phyloP scores from a whole-genome alignment of 1,140 invertebrate genomes.

The Epicauta chinensis region DNA sequence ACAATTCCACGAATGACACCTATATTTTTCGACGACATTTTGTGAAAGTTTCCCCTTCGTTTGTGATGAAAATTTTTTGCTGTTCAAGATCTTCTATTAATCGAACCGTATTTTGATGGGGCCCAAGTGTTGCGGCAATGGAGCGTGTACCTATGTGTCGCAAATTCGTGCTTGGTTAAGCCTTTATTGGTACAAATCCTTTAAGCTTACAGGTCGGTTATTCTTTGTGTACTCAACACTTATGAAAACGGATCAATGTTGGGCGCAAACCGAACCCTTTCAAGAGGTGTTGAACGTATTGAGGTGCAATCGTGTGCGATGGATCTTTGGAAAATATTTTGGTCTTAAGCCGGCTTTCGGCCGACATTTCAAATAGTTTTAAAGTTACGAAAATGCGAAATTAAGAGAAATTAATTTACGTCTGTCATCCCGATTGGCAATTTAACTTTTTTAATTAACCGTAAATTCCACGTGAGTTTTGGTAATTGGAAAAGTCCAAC shows the following conservation, averaged over 20 bases:
- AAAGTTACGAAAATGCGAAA: too few species aligned
- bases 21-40: neutral
- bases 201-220: constrained; percentile 11
- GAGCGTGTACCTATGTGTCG: neutral
- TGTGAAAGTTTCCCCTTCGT: too few species aligned
- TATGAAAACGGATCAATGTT: constrained; percentile 14
- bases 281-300: constrained; percentile 16
- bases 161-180: constrained; percentile 16
- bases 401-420: too few species aligned
- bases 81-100: too few species aligned
- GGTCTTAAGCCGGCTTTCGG: neutral
- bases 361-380: too few species aligned
- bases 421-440: too few species aligned
- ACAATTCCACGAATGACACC: neutral
- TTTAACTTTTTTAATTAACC: constrained; percentile 1
- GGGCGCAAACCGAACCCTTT: constrained; percentile 17
- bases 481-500: neutral
- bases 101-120: too few species aligned
- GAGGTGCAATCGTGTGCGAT: constrained; percentile 10
- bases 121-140: constrained; percentile 6
- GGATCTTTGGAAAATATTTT: neutral
- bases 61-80: too few species aligned
- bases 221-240: constrained; percentile 1
- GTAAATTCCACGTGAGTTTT: neutral
- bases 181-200: constrained; percentile 8